Evolutionary conservation across 2,113 vertebrate genomes (phyloP), one percentile per base, ranked within the genome.

Genomic region (Antidorcas marsupialis): DNA sequence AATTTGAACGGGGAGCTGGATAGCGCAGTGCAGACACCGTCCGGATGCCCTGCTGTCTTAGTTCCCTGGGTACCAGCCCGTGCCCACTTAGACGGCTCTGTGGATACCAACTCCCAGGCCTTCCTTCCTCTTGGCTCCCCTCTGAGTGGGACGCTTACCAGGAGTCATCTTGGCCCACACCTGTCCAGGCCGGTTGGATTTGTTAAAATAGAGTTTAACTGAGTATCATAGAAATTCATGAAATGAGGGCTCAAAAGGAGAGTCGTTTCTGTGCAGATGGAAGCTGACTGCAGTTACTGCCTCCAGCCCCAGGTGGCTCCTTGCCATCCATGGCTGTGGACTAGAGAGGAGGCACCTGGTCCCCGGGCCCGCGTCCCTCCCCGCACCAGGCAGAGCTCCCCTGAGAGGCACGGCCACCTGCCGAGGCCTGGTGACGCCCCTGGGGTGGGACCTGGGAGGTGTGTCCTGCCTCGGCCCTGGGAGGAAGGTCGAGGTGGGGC

Each of bases 121-220:
- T 10, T 0, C 76, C 12, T 6, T 57, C 30, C 25, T 33, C 30
- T 28, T 3, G 7, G 30, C 5, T 27, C n/a, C n/a, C 28, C 2
- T 1, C 5, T 43, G 62, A 43, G 36, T 0, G 1, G 19, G 1
- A 13, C 0, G 6, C n/a, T 28, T 12, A 19, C 19, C 0, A 33
- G 74, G 76, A 36, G 39, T 43, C 52, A 3, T 25, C 9, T 4
- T 21, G 5, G 30, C 25, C 45, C 62, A 43, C 13, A n/a, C 39
- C 39, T 1, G 0, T n/a, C 6, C 12, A 9, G 11, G 60, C 43
- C 6, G 4, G 7, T 19, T 15, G 30, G 13, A 17, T 45, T 52
- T 53, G 7, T 36, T 36, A 25, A 0, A 2, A 2, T 82, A 16
- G 0, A 33, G 45, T 39, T 50, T 15, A 45, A 45, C 23, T 60